Evolutionary conservation across 2,113 vertebrate species (phyloP), one percentile per base, ranked within the genome.

Genomic region (Alligator sinensis): DNA sequence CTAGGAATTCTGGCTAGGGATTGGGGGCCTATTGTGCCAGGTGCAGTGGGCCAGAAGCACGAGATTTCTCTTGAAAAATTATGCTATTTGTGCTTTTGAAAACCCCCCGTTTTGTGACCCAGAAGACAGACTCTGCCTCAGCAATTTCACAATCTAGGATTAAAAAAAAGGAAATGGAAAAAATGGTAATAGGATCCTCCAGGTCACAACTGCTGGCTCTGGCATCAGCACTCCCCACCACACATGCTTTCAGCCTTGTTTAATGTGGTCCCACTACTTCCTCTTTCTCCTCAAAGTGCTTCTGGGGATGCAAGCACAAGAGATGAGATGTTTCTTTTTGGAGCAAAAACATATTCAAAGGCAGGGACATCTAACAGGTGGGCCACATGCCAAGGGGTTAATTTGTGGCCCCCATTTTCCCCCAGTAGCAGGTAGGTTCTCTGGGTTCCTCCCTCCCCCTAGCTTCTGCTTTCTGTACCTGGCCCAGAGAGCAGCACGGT

Each of bases 231-330:
- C 82, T n/a, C 80, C 92, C 84, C 82, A 80, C 88, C 95, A 94
- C 91, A 92, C 91, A 96, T 95, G 95, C 96, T 91, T 47, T 47
- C 95, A 14, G 96, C 77, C 6, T 1, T 24, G 34, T 47, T 93
- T 94, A 91, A 78, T 82, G 89, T 92, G 94, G 92, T 92, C 93
- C 82, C 88, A 84, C 88, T 2, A 3, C 94, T 96, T 96, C 93
- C 96, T 95, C 82, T 87, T 94, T 77, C 93, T 95, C 92, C 96
- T 95, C 92, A 95, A 95, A 91, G 93, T 96, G 94, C 95, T 97
- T 75, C 89, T 66, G 88, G 90, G 94, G 94, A 97, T 96, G 94
- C 90, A 95, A 96, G 95, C 95, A 82, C 75, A 94, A 8, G 78
- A 57, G 79, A 93, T 95, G 47, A 47, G 47, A 96, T 97, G 93